Evolutionary conservation across 2,888 invertebrate genomes (phyloP), one percentile per base, ranked within the genome.

Genomic region (Digitonthophagus gazella): DNA sequence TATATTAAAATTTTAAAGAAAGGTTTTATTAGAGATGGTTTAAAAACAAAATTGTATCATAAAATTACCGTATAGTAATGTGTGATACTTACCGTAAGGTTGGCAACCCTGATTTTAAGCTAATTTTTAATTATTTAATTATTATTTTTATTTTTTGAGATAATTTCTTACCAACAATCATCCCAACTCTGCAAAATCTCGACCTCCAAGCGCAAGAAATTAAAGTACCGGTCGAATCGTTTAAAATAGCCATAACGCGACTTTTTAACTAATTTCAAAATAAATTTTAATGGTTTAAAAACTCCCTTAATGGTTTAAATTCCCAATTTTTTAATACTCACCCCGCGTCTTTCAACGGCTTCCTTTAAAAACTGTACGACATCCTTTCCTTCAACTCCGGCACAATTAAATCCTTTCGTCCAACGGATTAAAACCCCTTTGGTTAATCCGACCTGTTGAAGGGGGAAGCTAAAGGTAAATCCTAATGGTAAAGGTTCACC

Each of bases 351-450:
- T 4, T 87, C 89, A 71, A 98, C 93, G n/a, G 98, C 96, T 70
- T 93, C 93, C 80, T 95, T 91, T 1, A 98, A 87, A 71, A 96
- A 86, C 75, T 89, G 89, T 1, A 97, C 97, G 14, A 98, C 96
- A 80, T 98, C 96, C 79, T 95, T 88, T 3, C 91, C 92, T 65
- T 95, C 93, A 2, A 96, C 96, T 2, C 95, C 96, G 18, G 90
- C 90, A 82, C 97, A 97, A 74, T 93, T 93, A 84, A 98, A 98
- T 3, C 97, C 97, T 84, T 98, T 98, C n/a, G 98, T 98, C 98
- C 98, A 98, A 63, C 91, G 88, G 76, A 93, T 93, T 65, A 98
- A 86, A 54, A 91, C 82, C 15, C 97, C 97, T 78, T 91, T 90
- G 4, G 95, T 96, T 15, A 98, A 87, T 0, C 97, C 96, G 75